A percentile compares a stretch with the other conserved stretches of the same genome.
Conservation (phyloP, 2,888 invertebrate genomes). For the Idaea aversata region DNA sequence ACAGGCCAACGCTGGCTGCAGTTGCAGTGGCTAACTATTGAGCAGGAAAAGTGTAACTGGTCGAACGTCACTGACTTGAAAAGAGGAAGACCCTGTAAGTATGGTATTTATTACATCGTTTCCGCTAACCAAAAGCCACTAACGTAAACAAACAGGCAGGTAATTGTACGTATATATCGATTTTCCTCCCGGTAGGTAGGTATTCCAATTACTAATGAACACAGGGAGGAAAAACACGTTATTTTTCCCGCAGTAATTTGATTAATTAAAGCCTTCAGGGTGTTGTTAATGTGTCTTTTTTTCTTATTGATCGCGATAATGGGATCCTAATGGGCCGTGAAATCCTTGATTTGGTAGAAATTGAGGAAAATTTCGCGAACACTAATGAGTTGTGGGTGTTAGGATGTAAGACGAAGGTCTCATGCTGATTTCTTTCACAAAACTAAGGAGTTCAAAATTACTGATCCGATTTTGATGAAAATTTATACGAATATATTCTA, state of each 20-base stretch:
- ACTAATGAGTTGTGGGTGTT: not conserved
- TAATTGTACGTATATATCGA: not conserved
- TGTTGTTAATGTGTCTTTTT: not conserved
- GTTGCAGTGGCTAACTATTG: too few species aligned
- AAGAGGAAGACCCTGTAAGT: too few species aligned
- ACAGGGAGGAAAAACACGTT: not conserved
- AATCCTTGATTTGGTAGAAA: not conserved
- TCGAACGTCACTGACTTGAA: too few species aligned
- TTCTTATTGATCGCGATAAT: not conserved
- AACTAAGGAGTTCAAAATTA: too few species aligned
- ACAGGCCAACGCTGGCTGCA: too few species aligned
- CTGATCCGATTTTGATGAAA: too few species aligned
- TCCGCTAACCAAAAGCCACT: not conserved
- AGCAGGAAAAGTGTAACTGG: too few species aligned
- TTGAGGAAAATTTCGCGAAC: not conserved
- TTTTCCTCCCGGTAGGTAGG: not conserved
- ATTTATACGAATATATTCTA: too few species aligned
- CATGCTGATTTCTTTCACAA: too few species aligned
- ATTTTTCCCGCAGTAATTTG: not conserved
- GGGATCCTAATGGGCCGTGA: not conserved
- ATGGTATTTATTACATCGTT: not conserved
- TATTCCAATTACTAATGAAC: not conserved
- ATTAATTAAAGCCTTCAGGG: slow-evolving; percentile 1
- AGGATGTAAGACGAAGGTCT: too few species aligned
- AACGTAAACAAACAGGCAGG: not conserved